Conservation (phyloP, 2,888 invertebrate genomes). For the Anticlea derivata region DNA sequence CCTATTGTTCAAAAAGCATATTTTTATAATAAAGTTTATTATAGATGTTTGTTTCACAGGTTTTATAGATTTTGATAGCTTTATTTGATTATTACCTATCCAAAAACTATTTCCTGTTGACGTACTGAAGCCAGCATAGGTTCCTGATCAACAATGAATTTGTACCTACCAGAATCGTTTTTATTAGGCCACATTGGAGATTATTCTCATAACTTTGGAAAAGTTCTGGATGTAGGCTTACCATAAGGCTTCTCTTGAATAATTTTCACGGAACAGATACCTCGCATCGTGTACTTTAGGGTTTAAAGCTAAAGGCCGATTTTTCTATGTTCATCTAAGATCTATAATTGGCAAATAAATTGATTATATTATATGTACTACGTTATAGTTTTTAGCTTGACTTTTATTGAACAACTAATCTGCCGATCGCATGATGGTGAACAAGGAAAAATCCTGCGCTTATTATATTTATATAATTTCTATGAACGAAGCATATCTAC, state of each 20-base stretch:
- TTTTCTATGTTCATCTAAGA: slow-evolving; percentile 8
- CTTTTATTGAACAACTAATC: neutral
- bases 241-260: slow-evolving; percentile 4
- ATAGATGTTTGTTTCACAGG: too few species aligned
- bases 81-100: neutral
- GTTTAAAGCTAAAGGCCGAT: slow-evolving; percentile 2
- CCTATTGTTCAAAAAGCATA: neutral
- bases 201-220: slow-evolving; percentile 18
- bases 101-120: too few species aligned
- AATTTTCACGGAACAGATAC: slow-evolving; percentile 16
- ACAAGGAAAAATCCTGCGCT: slow-evolving; percentile 5
- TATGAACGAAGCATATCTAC: neutral
- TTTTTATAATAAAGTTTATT: too few species aligned
- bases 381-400: neutral
- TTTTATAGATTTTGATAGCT: neutral
- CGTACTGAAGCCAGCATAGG: slow-evolving; percentile 16
- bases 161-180: slow-evolving; percentile 17
- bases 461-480: too few species aligned
- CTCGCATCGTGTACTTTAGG: slow-evolving; percentile 7
- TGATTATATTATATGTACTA: neutral
- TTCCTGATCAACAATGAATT: slow-evolving; percentile 16
- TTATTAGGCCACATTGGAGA: slow-evolving; percentile 17
- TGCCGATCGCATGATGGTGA: neutral
- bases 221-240: slow-evolving; percentile 17
- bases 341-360: neutral